A percentile compares a stretch with the other conserved stretches of the same genome.
phyloP scores from a whole-genome alignment of 1,140 invertebrate species.

The Papilio helenus region DNA sequence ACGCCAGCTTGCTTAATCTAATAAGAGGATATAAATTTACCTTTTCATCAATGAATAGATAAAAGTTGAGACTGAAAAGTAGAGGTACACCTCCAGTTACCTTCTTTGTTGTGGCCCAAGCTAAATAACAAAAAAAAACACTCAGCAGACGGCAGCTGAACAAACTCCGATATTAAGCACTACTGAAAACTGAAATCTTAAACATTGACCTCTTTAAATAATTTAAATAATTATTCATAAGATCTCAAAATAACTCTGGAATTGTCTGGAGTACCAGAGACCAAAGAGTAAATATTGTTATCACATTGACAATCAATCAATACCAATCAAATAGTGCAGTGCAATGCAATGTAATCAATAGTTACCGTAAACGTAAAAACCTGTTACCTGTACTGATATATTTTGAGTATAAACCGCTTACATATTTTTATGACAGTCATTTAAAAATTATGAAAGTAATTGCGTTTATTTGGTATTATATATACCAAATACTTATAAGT shows the following conservation, averaged over 20 bases:
- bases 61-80: conserved; percentile 7
- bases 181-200: conserved; percentile 11
- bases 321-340: conserved; percentile 26
- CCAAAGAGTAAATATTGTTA: conserved; percentile 20
- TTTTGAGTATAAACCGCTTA: not conserved
- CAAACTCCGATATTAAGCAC: not conserved
- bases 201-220: not conserved
- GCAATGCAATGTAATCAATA: conserved; percentile 37
- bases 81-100: not conserved
- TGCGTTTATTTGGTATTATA: not conserved
- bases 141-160: not conserved
- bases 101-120: not conserved
- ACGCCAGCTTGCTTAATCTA: conserved; percentile 1
- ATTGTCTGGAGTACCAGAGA: not conserved
- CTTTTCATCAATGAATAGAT: not conserved
- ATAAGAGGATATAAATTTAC: not conserved
- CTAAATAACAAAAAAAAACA: not conserved
- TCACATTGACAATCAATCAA: conserved; percentile 17
- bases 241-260: not conserved
- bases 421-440: not conserved
- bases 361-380: conserved; percentile 4
- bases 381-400: not conserved
- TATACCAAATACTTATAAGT: not conserved
- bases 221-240: not conserved
- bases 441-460: not conserved